These are phyloP conservation scores for Calidris pugnax DNA, from an alignment of 2,113 vertebrate species.

Conservation along the genomic window DNA sequence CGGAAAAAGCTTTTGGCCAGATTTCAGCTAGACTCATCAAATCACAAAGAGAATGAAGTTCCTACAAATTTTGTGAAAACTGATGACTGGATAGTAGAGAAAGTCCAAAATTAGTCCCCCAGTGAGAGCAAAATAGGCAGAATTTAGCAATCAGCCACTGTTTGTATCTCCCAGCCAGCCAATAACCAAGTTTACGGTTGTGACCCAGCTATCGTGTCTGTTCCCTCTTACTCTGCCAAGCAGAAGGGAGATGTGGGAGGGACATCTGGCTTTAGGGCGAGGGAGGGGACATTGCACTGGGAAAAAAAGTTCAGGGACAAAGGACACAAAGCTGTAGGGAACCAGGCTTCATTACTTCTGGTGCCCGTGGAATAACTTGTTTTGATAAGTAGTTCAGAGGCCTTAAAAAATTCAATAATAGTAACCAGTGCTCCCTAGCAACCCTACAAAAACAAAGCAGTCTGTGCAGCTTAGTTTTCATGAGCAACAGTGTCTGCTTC, in stretches of 20 bases:
- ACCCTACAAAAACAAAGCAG: slow-evolving; percentile 46
- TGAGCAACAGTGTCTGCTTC: neutral
- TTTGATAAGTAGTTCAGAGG: slow-evolving; percentile 43
- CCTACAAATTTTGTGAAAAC: neutral
- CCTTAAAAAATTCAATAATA: slow-evolving; percentile 31
- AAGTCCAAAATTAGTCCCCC: neutral
- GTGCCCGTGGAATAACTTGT: neutral
- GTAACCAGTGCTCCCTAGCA: slow-evolving; percentile 50
- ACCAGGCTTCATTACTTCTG: neutral
- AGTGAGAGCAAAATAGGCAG: neutral
- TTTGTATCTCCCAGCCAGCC: slow-evolving; percentile 36
- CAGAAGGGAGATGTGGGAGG: neutral
- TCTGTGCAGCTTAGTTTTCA: neutral
- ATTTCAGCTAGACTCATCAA: slow-evolving; percentile 7
- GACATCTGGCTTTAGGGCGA: neutral
- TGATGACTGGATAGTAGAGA: neutral
- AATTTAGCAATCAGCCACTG: slow-evolving; percentile 56
- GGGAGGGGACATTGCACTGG: neutral
- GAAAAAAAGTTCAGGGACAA: neutral
- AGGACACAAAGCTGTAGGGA: neutral
- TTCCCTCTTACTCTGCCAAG: neutral
- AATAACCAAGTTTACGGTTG: slow-evolving; percentile 10
- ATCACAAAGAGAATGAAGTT: neutral
- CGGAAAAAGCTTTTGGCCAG: neutral
- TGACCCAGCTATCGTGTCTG: slow-evolving; percentile 19